Evolutionary conservation across 2,888 invertebrate species (phyloP), one percentile per base, ranked within the genome.

Genomic region (Ichneumoninae sp.): DNA sequence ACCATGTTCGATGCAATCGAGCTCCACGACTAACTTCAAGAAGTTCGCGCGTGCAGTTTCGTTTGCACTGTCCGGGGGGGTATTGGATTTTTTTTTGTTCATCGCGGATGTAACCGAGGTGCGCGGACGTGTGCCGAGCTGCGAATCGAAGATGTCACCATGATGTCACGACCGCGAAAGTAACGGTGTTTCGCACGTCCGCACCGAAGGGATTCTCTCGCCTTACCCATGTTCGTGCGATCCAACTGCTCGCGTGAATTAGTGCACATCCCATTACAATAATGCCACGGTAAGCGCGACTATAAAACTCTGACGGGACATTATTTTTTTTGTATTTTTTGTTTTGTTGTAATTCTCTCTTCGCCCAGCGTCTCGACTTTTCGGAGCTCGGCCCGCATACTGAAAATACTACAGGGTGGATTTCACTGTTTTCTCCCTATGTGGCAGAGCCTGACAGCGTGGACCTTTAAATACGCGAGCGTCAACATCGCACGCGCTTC

Each of bases 231-330:
- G 84, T 87, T 88, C 86, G 86, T 83, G 79, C 83, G 44, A 57
- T 26, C 57, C 10, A 8, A 87, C 78, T 75, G 83, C 83, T 57
- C 70, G 82, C 83, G 82, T 83, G 72, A 70, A 82, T 84, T 80
- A 82, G 82, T 79, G 62, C 70, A 76, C 83, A 84, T 86, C 80
- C 70, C 57, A 83, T 82, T 76, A 86, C 82, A 86, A 89, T 89
- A 88, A 89, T 89, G 89, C 87, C 86, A 89, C 86, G 84, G 89
- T 88, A 83, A 89, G 87, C 70, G 44, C 13, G 44, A 54, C 36
- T 33, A 60, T 22, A 60, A 26, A n/a, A 36, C 26, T 16, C n/a
- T 40, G 52, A 79, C 36, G 44, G 36, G 16, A 47, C 47, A 47
- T 68, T 74, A 30, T 69, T 57, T 36, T 77, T 62, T 52, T 52